These are phyloP conservation scores for Drosophila bocki DNA, from an alignment of 1,140 invertebrate species.

Conservation along the genomic window DNA sequence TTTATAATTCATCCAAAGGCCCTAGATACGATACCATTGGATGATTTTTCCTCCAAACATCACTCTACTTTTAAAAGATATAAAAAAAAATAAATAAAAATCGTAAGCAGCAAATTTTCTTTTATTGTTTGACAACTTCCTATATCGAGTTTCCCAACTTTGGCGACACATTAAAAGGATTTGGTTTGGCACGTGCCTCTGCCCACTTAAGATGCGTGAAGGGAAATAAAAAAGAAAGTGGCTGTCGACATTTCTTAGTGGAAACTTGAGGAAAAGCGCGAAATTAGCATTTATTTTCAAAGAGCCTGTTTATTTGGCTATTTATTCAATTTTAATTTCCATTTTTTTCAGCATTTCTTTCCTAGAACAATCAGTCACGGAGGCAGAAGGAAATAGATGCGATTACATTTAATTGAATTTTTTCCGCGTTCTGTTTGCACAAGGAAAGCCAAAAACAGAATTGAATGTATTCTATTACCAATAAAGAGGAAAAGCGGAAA, in stretches of 20 bases:
- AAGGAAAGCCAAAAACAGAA: slow-evolving; percentile 55
- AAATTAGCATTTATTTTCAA: slow-evolving; percentile 77
- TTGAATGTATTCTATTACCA: slow-evolving; percentile 74
- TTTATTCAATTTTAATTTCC: slow-evolving; percentile 77
- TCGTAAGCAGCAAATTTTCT: neutral
- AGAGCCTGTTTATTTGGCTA: slow-evolving; percentile 78
- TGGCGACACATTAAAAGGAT: slow-evolving; percentile 79
- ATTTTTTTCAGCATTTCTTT: slow-evolving; percentile 17
- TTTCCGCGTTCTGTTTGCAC: slow-evolving; percentile 34
- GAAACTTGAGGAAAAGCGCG: slow-evolving; percentile 60
- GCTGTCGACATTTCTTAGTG: slow-evolving; percentile 42
- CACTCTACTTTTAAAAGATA: no score
- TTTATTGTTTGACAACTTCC: slow-evolving; percentile 31
- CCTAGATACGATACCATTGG: no score
- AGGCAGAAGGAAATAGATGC: slow-evolving; percentile 66
- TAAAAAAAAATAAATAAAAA: slow-evolving; percentile 5
- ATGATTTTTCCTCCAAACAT: neutral
- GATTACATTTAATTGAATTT: slow-evolving; percentile 84
- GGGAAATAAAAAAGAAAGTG: slow-evolving; percentile 20
- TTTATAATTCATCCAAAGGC: no score
- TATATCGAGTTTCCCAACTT: slow-evolving; percentile 56
- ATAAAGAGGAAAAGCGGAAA: slow-evolving; percentile 34
- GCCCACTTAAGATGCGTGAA: slow-evolving; percentile 24
- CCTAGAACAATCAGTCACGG: slow-evolving; percentile 69
- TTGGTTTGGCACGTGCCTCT: slow-evolving; percentile 64